Conservation (phyloP, 2,113 vertebrate species). For the Ceyx cyanopectus region DNA sequence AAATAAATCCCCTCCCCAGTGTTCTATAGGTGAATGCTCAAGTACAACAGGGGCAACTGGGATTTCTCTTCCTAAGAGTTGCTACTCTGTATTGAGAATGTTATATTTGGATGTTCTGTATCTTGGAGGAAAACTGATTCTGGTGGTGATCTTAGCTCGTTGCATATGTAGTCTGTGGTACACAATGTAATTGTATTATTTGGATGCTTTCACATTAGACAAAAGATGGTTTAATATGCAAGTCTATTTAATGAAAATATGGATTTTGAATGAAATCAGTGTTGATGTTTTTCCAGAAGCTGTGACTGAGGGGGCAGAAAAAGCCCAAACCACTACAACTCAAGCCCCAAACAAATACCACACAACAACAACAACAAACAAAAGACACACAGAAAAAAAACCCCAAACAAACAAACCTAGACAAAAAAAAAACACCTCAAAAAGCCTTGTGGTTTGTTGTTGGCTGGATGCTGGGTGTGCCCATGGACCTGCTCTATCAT, state of each 20-base stretch:
- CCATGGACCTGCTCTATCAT: too few species aligned
- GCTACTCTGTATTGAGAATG: not conserved
- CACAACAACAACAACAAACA: too few species aligned
- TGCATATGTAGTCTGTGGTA: not conserved
- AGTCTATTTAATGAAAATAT: not conserved
- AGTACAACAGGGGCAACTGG: not conserved
- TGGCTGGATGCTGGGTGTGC: too few species aligned
- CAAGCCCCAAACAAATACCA: too few species aligned
- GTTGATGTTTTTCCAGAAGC: not conserved
- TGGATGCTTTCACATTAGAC: not conserved
- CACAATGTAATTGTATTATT: not conserved
- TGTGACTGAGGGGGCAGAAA: not conserved
- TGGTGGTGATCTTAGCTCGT: not conserved
- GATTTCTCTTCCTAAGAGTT: not conserved
- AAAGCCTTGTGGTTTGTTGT: too few species aligned
- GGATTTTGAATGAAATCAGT: not conserved
- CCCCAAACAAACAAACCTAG: too few species aligned
- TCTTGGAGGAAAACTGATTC: not conserved
- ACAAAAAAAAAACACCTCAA: not conserved
- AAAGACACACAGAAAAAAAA: too few species aligned
- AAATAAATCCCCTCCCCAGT: not conserved
- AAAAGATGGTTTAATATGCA: not conserved
- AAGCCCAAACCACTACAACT: too few species aligned
- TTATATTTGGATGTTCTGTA: not conserved
- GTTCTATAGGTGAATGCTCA: not conserved